These are phyloP conservation scores for Parnassius orleans DNA, from an alignment of 2,888 invertebrate species.

Conservation along the genomic window DNA sequence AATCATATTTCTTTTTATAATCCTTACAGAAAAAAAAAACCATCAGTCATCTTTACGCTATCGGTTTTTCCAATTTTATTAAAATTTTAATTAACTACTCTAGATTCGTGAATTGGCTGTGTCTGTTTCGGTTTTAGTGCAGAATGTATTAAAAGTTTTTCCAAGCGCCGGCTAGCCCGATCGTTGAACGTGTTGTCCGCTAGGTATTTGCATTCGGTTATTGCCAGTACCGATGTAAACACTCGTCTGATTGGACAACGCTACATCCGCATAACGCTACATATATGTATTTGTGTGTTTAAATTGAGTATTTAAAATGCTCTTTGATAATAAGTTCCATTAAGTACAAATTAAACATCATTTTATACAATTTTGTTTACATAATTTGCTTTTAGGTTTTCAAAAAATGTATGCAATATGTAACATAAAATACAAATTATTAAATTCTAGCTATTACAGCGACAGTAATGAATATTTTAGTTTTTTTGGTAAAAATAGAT, in stretches of 20 bases:
- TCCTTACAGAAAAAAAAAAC: conserved; percentile 17
- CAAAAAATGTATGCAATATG: too few species aligned
- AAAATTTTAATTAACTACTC: conserved; percentile 40
- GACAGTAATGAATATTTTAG: too few species aligned
- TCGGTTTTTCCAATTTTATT: conserved; percentile 30
- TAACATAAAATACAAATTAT: too few species aligned
- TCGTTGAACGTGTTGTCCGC: conserved; percentile 48
- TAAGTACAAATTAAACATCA: background rate
- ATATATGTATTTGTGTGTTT: conserved; percentile 27
- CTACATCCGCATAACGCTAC: conserved; percentile 33
- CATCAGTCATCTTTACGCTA: conserved; percentile 26
- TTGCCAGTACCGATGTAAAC: conserved; percentile 69
- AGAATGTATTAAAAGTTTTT: conserved; percentile 49
- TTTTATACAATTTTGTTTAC: too few species aligned
- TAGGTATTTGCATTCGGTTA: conserved; percentile 75
- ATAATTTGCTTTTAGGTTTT: too few species aligned
- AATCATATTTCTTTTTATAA: conserved; percentile 44
- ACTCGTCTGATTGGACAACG: conserved; percentile 66
- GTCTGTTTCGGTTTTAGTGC: conserved; percentile 39
- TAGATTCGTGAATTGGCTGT: conserved; percentile 40
- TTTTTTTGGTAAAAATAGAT: too few species aligned
- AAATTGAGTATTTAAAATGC: conserved; percentile 19
- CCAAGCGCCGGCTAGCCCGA: conserved; percentile 35
- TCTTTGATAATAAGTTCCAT: conserved; percentile 10
- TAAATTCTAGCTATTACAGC: too few species aligned